A percentile compares a stretch with the other conserved stretches of the same genome.
phyloP scores from a whole-genome alignment of 2,888 invertebrate genomes.

The Xestia sexstrigata region DNA sequence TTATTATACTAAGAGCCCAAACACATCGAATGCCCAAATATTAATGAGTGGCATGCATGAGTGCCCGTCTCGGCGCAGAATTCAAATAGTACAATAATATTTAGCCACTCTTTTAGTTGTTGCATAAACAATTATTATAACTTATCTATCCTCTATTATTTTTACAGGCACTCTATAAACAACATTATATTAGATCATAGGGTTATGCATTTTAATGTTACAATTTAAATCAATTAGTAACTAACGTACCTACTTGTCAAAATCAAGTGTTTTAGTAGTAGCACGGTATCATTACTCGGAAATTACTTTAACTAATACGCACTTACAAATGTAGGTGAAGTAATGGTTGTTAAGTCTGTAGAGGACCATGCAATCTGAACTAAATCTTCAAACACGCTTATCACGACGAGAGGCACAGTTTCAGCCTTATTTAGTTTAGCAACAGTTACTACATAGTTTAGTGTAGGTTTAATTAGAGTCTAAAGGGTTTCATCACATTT shows the following conservation, averaged over 20 bases:
- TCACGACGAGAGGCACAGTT: slow-evolving; percentile 27
- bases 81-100: background rate
- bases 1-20: background rate
- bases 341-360: slow-evolving; percentile 40
- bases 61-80: background rate
- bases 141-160: background rate
- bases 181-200: background rate
- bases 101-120: background rate
- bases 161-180: background rate
- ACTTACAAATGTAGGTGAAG: slow-evolving; percentile 48
- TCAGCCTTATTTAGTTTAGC: slow-evolving; percentile 29
- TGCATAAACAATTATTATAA: background rate
- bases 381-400: slow-evolving; percentile 54
- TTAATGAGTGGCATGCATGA: background rate
- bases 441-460: background rate
- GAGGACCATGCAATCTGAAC: slow-evolving; percentile 53
- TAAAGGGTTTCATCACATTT: no score
- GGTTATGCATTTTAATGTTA: background rate
- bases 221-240: slow-evolving; percentile 6
- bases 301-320: slow-evolving; percentile 41
- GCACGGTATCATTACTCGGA: slow-evolving; percentile 19
- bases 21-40: background rate
- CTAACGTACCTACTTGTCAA: background rate
- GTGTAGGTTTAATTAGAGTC: no score
- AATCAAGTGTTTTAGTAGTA: slow-evolving; percentile 19